Evolutionary conservation across 2,888 invertebrate genomes (phyloP).

Genomic region (Sminthurinus aureus): DNA sequence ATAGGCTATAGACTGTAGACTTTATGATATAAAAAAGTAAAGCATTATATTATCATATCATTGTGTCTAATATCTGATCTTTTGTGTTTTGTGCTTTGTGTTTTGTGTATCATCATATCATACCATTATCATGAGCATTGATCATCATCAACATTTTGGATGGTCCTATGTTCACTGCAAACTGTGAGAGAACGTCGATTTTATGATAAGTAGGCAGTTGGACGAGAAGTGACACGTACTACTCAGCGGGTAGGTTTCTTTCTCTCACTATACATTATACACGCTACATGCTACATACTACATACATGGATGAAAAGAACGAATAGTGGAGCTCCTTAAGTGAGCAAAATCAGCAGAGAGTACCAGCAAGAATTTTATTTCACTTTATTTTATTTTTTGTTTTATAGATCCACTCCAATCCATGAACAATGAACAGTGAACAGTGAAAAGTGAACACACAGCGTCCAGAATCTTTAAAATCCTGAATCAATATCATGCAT

Average conservation of each 20-base stretch:
- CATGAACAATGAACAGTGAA: neutral
- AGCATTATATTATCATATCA: no score
- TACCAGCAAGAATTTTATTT: neutral
- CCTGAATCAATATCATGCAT: no score
- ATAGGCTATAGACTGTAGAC: no score
- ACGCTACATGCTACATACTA: no score
- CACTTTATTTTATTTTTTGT: neutral
- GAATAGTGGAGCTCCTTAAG: neutral
- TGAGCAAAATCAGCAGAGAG: neutral
- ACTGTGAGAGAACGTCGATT: constrained; percentile 9
- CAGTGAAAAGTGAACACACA: no score
- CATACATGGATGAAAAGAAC: no score
- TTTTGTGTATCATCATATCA: neutral
- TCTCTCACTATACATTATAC: neutral
- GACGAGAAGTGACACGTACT: constrained; percentile 22
- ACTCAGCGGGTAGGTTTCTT: constrained; percentile 14
- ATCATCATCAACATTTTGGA: no score
- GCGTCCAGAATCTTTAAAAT: no score
- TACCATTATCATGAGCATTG: neutral
- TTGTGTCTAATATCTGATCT: neutral
- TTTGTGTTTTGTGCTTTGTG: neutral
- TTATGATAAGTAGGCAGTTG: constrained; percentile 23
- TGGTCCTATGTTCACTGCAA: neutral
- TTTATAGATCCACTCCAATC: neutral
- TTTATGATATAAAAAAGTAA: no score